Base-by-base conservation (phyloP, 1,140 invertebrate genomes). In the Hestina assimilis region DNA sequence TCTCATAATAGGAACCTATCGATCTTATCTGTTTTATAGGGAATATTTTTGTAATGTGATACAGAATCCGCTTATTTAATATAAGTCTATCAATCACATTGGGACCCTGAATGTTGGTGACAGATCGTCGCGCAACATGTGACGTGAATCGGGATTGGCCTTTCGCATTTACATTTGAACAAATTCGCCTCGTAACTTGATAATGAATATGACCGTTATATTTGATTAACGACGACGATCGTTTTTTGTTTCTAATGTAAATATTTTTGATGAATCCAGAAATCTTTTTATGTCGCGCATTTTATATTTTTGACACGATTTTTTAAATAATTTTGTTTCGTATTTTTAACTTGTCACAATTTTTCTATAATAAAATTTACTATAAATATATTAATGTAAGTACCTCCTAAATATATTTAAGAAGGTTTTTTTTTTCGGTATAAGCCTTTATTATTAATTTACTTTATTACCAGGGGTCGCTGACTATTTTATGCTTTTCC, bases 21-120 rank as follows among this genome's bases (percentile, higher is more conserved):
- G 81, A 80, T 85, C 75, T 79, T 67, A 55, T 51, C 53, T 60
- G 57, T 69, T 38, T 69, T 79, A 71, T 75, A 72, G 70, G 17
- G 17, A 29, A 76, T 80, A 75, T 74, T 64, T 81, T 80, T 81
- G 73, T 77, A 81, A 79, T 63, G 76, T 75, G 77, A 84, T 82
- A 80, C 78, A 63, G 68, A 59, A 73, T 77, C 38, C 46, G 40
- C 51, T 61, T 61, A 54, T 61, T 61, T 48, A 55, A 55, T 55
- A 61, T 31, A 47, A 31, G 52, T 42, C 59, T 50, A 61, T 61
- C 59, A 61, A 61, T 61, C 68, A 74, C 63, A 70, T 55, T 55
- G 57, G 71, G 59, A 66, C 42, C 50, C 55, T 63, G 65, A 67
- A 51, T 63, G 63, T 56, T 58, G 69, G 72, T 72, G 78, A 85